A percentile compares a stretch with the other conserved stretches of the same genome.
Conservation (phyloP, 2,888 invertebrate species). For the Disparrhopalites patrizii region DNA sequence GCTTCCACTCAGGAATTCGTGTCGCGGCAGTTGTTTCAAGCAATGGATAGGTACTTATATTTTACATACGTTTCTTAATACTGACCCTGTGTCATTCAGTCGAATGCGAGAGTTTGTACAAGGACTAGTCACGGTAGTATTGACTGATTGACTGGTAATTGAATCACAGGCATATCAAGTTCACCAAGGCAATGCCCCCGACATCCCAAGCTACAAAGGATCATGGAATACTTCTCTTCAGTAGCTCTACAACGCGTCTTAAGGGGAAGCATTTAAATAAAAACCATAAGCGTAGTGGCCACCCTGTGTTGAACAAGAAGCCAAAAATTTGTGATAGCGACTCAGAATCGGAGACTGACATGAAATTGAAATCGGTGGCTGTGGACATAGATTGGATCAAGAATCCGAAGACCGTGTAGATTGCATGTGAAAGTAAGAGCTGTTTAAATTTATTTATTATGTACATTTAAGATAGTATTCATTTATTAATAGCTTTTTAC, state of each 20-base stretch:
- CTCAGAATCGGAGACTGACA: constrained; percentile 37
- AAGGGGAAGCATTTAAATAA: constrained; percentile 21
- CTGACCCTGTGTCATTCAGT: too few species aligned
- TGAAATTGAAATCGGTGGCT: constrained; percentile 36
- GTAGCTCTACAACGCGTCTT: constrained; percentile 10
- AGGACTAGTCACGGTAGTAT: too few species aligned
- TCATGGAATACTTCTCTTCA: constrained; percentile 33
- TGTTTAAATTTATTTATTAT: too few species aligned
- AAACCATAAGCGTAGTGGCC: background rate
- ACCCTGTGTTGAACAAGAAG: constrained; percentile 1
- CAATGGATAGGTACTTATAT: constrained; percentile 42
- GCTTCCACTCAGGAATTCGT: constrained; percentile 39
- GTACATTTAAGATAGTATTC: too few species aligned
- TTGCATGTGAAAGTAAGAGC: too few species aligned
- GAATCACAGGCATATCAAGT: too few species aligned
- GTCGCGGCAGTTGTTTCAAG: constrained; percentile 33
- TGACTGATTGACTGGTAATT: too few species aligned
- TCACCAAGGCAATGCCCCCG: too few species aligned
- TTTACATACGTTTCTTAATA: too few species aligned
- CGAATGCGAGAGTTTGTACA: too few species aligned
- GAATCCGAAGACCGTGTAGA: constrained; percentile 15
- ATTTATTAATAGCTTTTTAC: too few species aligned
- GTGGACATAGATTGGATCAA: constrained; percentile 40
- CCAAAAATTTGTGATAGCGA: constrained; percentile 24
- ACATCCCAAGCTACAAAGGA: too few species aligned